phyloP scores from a whole-genome alignment of 64 coral and sea anemone species.

The Trachythela sp. region DNA sequence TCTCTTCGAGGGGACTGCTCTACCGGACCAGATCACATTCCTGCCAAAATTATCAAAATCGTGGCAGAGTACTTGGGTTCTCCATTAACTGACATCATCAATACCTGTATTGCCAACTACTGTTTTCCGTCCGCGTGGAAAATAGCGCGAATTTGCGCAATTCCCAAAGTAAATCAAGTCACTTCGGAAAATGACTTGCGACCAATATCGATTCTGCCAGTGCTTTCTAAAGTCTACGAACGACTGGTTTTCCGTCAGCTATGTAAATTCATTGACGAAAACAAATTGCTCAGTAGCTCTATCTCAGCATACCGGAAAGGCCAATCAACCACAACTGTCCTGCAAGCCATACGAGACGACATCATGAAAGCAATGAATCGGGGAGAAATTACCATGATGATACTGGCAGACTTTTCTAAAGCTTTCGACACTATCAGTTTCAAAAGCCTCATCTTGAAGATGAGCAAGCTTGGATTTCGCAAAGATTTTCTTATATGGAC shows the following conservation, averaged over 20 bases:
- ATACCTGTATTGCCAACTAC: neutral
- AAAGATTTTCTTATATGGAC: too few species aligned
- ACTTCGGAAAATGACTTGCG: constrained; percentile 35
- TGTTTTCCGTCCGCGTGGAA: neutral
- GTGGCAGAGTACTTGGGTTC: neutral
- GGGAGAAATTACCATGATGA: too few species aligned
- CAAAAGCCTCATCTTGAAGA: too few species aligned
- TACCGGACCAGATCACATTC: neutral
- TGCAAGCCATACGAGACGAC: too few species aligned
- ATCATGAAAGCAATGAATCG: too few species aligned
- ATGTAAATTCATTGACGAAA: too few species aligned
- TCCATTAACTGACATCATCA: neutral
- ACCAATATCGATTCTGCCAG: constrained; percentile 6
- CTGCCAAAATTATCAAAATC: neutral
- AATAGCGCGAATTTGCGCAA: constrained; percentile 7
- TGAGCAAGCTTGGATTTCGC: too few species aligned
- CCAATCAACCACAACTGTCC: too few species aligned
- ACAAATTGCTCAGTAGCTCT: too few species aligned
- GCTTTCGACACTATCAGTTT: too few species aligned
- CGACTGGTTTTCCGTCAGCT: constrained; percentile 28
- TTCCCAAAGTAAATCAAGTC: constrained; percentile 1
- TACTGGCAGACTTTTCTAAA: too few species aligned
- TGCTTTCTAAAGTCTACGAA: constrained; percentile 46
- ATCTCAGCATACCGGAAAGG: too few species aligned
- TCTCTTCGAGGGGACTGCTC: neutral